phyloP scores from a whole-genome alignment of 2,113 vertebrate species.

The Sakesphorus luctuosus region DNA sequence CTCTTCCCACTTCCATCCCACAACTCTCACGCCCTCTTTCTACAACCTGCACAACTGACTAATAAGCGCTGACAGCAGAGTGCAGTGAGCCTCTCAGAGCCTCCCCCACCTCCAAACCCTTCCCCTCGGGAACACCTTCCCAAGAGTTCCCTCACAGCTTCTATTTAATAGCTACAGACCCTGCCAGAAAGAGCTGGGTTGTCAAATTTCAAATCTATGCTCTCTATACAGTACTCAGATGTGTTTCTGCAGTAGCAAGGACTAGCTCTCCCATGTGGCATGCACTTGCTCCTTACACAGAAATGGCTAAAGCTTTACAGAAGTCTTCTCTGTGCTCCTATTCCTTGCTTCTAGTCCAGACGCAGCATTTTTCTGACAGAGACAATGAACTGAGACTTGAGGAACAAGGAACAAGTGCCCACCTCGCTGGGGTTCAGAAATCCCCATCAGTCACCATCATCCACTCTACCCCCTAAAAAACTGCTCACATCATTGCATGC shows the following conservation, averaged over 20 bases:
- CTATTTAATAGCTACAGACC: neutral
- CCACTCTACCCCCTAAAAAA: neutral
- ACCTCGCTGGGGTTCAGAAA: neutral
- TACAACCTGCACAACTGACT: neutral
- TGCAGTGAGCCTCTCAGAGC: neutral
- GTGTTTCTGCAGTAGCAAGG: neutral
- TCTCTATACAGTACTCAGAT: neutral
- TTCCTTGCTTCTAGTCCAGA: neutral
- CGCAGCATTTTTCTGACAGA: neutral
- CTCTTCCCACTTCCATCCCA: neutral
- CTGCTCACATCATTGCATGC: rapidly evolving
- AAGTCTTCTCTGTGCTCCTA: neutral
- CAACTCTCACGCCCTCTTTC: neutral
- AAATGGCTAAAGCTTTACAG: neutral
- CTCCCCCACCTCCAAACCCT: neutral
- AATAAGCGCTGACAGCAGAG: neutral
- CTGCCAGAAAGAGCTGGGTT: neutral
- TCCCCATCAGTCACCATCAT: neutral
- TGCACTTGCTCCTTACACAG: neutral
- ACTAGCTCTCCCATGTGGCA: neutral
- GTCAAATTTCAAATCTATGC: neutral
- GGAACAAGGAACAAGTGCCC: rapidly evolving
- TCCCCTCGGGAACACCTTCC: neutral
- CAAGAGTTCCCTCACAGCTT: neutral
- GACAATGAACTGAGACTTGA: neutral